phyloP scores from a whole-genome alignment of 2,888 invertebrate genomes.

The Ischnus inquisitorius region DNA sequence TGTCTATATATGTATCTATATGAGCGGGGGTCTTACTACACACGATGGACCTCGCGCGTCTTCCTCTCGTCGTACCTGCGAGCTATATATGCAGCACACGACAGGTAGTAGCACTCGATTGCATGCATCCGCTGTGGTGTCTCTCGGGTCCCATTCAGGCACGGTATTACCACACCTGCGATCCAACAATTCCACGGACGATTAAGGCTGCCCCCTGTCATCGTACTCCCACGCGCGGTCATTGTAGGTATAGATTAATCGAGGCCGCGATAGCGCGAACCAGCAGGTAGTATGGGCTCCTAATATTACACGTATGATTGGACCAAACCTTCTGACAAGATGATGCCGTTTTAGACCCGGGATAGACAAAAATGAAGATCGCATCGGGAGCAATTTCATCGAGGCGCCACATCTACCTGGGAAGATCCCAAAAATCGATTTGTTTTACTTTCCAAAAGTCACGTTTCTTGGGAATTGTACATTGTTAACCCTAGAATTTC shows the following conservation, averaged over 20 bases:
- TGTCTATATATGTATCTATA: neutral
- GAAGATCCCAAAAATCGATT: no score
- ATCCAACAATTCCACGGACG: slow-evolving; percentile 45
- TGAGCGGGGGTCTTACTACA: neutral
- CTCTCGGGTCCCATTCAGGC: slow-evolving; percentile 14
- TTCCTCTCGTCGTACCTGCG: slow-evolving; percentile 47
- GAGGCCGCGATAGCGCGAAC: neutral
- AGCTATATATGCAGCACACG: slow-evolving; percentile 40
- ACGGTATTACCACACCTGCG: slow-evolving; percentile 39
- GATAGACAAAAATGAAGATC: no score
- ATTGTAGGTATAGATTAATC: slow-evolving; percentile 11
- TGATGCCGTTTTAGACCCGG: no score
- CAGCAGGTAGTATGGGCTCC: neutral
- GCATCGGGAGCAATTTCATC: no score
- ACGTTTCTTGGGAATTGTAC: no score
- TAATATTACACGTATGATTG: neutral
- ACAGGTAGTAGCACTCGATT: slow-evolving; percentile 43
- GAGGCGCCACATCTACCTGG: no score
- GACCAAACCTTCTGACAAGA: neutral
- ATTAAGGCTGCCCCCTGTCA: slow-evolving; percentile 2
- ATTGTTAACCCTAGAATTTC: no score
- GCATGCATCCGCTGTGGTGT: slow-evolving; percentile 13
- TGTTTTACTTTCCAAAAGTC: no score
- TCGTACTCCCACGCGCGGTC: slow-evolving; percentile 38
- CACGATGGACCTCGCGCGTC: slow-evolving; percentile 59